Evolutionary conservation across 2,797 vertebrate genomes (phyloP), one percentile per base, ranked within the genome.

Genomic region (Anabas testudineus): DNA sequence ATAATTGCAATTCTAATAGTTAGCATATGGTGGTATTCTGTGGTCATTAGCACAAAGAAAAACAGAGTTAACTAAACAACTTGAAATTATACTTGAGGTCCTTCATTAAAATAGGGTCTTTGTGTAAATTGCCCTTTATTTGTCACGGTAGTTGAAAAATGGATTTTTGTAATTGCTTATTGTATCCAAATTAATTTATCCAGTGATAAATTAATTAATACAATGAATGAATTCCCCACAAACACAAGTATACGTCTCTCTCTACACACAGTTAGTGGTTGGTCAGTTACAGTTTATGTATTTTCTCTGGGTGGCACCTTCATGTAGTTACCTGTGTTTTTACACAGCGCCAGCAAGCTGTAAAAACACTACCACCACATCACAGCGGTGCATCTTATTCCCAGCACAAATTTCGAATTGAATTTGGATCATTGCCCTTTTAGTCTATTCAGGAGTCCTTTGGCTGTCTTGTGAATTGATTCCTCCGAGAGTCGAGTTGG

Each of bases 361-460:
- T 80, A 46, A 80, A 80, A 86, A 82, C 76, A 83, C 37, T 3
- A 2, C 53, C 58, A 62, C 79, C 77, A 74, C 76, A 81, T 80
- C 80, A 67, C 65, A 83, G 43, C 56, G 46, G 18, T 56, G 30
- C 41, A 34, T 67, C 46, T 71, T 45, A 74, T 83, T 55, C 70
- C 53, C 36, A 70, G 54, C 56, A 62, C 18, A 51, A 58, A 78
- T 41, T 78, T 60, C 66, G 32, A 74, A 67, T 28, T 57, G 12
- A 37, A 51, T 54, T 46, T 71, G 49, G 61, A 43, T 42, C 0
- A 1, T 18, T 42, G 34, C 36, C 37, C 8, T 51, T 14, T 16
- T 10, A 4, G n/a, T 43, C 18, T 21, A 63, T 36, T 48, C 18
- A 7, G 49, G 5, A 22, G 10, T 41, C 15, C 42, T 67, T 45